Evolutionary conservation across 2,113 vertebrate species (phyloP).

Genomic region (Rallus limicola): DNA sequence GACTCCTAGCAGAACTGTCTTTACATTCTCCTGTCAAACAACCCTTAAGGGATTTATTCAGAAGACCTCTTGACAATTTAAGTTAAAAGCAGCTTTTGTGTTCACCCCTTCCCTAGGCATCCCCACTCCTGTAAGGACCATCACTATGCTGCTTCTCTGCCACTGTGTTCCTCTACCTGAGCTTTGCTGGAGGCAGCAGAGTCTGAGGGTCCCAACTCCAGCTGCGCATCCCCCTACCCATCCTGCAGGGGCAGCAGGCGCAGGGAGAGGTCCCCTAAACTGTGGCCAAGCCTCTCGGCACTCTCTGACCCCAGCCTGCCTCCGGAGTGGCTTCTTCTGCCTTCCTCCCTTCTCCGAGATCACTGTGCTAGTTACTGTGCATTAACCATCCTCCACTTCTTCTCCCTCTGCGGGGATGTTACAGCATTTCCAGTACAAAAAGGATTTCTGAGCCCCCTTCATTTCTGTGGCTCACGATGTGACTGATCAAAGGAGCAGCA

Average conservation of each 20-base stretch:
- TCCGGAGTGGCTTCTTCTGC: background rate
- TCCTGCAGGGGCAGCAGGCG: too few species aligned
- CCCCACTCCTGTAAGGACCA: background rate
- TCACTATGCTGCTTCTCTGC: background rate
- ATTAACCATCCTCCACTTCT: background rate
- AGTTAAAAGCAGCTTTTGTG: background rate
- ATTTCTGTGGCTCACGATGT: background rate
- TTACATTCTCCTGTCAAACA: slow-evolving; percentile 19
- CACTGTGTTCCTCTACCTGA: background rate
- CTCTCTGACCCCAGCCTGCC: background rate
- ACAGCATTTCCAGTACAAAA: background rate
- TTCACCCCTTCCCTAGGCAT: background rate
- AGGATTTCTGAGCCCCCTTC: background rate
- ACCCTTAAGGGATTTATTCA: background rate
- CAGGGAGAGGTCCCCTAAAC: background rate
- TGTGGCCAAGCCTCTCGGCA: background rate
- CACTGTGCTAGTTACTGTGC: fast-evolving
- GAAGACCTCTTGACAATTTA: background rate
- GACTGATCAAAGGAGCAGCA: background rate
- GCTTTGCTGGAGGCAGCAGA: background rate
- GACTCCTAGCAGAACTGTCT: background rate
- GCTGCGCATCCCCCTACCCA: background rate
- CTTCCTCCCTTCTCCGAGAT: background rate
- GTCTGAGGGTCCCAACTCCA: background rate
- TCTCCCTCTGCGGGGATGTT: background rate